phyloP scores from a whole-genome alignment of 2,797 vertebrate genomes.

The Chaetodon trifasciatus region DNA sequence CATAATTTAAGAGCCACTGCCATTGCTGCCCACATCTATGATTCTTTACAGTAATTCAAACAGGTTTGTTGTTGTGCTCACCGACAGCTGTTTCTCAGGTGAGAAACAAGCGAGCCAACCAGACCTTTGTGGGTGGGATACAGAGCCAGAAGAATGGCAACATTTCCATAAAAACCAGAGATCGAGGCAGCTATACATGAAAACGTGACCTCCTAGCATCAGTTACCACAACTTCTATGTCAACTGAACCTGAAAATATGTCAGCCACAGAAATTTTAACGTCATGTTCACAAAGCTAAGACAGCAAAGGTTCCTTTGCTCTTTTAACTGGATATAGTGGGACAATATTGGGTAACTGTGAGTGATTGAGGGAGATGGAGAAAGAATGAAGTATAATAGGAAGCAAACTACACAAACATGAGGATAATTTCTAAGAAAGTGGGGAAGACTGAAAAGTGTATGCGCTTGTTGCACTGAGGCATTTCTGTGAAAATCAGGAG shows the following conservation, averaged over 20 bases:
- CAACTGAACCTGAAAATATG: background rate
- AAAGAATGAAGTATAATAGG: background rate
- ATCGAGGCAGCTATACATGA: background rate
- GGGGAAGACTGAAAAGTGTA: constrained; percentile 43
- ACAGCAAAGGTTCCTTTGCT: background rate
- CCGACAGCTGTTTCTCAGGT: background rate
- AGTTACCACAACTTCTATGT: background rate
- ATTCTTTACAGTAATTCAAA: constrained; percentile 1
- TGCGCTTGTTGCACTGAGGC: constrained; percentile 26
- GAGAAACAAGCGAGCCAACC: background rate
- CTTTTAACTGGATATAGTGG: background rate
- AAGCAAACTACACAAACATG: constrained; percentile 24
- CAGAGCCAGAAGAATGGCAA: background rate
- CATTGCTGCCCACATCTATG: background rate
- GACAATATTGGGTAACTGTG: background rate
- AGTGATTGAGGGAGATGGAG: background rate
- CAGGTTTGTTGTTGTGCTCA: background rate
- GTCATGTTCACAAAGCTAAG: background rate
- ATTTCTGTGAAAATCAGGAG: constrained; percentile 42
- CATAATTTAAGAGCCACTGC: background rate
- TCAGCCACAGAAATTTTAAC: background rate
- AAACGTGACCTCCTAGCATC: background rate
- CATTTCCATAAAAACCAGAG: background rate
- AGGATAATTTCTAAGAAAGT: constrained; percentile 34
- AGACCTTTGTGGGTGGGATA: background rate